Base-by-base conservation (phyloP, 23 tunicate genomes). In the Halocynthia roretzi region DNA sequence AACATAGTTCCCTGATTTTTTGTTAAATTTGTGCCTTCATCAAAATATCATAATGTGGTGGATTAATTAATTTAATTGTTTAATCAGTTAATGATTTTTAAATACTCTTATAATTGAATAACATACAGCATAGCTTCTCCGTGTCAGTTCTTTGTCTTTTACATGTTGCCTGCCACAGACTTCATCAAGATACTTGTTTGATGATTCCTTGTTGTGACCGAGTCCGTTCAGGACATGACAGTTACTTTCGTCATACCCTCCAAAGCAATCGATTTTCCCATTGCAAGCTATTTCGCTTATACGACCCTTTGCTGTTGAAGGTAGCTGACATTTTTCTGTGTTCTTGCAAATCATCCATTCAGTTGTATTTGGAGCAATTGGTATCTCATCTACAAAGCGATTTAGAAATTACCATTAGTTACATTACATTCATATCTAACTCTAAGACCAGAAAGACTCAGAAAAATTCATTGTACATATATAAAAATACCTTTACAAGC, bases 261-360 rank as follows among this genome's bases (percentile, higher is more conserved):
- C 90, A 78, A 92, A 92, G 67, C 98, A 92, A 65, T 92, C 98
- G 52, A 56, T 57, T 23, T 54, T 58, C 14, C 87, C 92, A 75
- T 92, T 85, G 68, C 98, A 92, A 19, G 75, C 62, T 57, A 86
- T 73, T 54, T 86, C 78, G 14, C 58, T 61, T 50, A 92, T 50
- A 8, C 75, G 79, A 11, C 61, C 64, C 10, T 75, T 15, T 10
- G 77, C 19, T 23, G 51, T 17, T 8, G 87, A 67, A 23, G 77
- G 21, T 21, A 82, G 71, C 8, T 76, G 66, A 60, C 96, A 89
- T 53, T 60, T 70, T 11, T 84, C 80, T 10, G 83, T 66, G 54
- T 69, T 68, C 22, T 80, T 51, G 61, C 96, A 89, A 12, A 89
- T 75, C 56, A 54, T 17, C 10, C 56, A 74, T 10, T 52, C 61